A percentile compares a stretch with the other conserved stretches of the same genome.
Evolutionary conservation across 2,888 invertebrate genomes (phyloP).

Genomic region (Campaea margaritaria): DNA sequence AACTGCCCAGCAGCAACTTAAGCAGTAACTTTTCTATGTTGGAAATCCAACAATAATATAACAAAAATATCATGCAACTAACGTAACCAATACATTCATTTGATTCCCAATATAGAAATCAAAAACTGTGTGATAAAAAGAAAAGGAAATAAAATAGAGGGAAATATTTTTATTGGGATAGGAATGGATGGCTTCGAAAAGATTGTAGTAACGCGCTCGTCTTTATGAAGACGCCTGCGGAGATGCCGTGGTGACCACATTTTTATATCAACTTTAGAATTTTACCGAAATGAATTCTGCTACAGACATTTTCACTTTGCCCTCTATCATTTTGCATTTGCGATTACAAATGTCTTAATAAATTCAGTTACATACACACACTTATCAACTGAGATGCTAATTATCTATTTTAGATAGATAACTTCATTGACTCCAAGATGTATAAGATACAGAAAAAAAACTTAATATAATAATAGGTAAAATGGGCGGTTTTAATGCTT

Average conservation of each 20-base stretch:
- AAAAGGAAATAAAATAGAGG: conserved; percentile 6
- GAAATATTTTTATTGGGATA: conserved; percentile 21
- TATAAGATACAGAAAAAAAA: no score
- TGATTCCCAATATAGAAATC: not conserved
- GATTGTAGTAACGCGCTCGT: conserved; percentile 51
- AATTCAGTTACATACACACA: no score
- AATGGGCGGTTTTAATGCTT: no score
- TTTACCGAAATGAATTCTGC: not conserved
- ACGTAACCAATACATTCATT: not conserved
- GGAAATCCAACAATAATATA: no score
- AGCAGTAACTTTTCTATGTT: no score
- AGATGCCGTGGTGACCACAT: conserved; percentile 38
- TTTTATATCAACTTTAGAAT: conserved; percentile 4
- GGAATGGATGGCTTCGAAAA: conserved; percentile 30
- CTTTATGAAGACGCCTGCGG: conserved; percentile 58
- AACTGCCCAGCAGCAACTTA: no score
- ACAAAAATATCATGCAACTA: not conserved
- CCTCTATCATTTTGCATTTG: no score
- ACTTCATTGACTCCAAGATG: no score
- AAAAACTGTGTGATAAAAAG: conserved; percentile 5
- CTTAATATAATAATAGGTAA: no score
- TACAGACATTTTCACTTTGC: not conserved
- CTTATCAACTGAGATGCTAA: no score
- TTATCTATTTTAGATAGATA: no score
- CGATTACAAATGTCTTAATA: no score